Percentiles rank a stretch among this genome's conserved stretches.
These are phyloP conservation scores for Monochamus saltuarius DNA, from an alignment of 1,140 invertebrate genomes.

Conservation along the genomic window DNA sequence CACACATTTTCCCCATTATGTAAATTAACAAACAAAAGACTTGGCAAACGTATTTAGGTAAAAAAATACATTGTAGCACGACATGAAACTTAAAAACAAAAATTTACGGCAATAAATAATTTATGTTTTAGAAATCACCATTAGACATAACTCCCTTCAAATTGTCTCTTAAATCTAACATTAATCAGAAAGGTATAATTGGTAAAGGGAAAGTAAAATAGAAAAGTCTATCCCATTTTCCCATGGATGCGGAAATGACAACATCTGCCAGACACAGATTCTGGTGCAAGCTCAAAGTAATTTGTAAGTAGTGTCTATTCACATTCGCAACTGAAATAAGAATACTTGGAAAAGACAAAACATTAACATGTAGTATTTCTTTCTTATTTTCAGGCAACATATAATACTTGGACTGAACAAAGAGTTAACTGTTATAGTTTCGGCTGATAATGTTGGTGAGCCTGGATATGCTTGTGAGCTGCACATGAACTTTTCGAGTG, in stretches of 20 bases:
- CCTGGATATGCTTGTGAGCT: conserved; percentile 32
- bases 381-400: neutral
- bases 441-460: conserved; percentile 29
- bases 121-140: conserved; percentile 5
- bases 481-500: conserved; percentile 18
- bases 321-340: too few relatives aligned
- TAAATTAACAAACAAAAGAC: too few relatives aligned
- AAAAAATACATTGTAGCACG: too few relatives aligned
- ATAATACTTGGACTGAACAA: conserved; percentile 28
- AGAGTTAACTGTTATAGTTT: conserved; percentile 20
- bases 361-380: neutral
- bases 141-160: conserved; percentile 3
- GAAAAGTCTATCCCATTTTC: conserved; percentile 7
- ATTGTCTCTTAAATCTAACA: neutral
- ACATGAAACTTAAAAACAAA: too few relatives aligned
- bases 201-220: neutral
- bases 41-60: too few relatives aligned
- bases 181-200: neutral
- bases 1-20: too few relatives aligned
- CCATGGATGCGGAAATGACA: conserved; percentile 18
- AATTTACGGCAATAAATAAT: too few relatives aligned
- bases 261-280: conserved; percentile 14
- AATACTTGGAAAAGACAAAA: too few relatives aligned
- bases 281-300: neutral
- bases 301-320: conserved; percentile 5